phyloP scores from a whole-genome alignment of 2,888 invertebrate species.

The Deroplatys truncata region DNA sequence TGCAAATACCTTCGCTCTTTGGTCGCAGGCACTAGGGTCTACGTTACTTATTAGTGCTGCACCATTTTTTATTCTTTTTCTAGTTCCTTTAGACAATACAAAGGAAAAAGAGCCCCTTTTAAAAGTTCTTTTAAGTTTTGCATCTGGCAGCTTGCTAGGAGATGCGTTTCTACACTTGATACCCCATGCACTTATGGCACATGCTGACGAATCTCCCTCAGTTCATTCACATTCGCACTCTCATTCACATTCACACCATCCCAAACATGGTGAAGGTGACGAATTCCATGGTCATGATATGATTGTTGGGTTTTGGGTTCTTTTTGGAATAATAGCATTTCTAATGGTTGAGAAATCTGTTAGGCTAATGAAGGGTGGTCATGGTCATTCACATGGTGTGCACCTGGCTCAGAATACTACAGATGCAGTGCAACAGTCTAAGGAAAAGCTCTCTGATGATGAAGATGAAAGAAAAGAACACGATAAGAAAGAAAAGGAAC shows the following conservation, averaged over 20 bases:
- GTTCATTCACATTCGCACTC: constrained; percentile 40
- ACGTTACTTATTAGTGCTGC: constrained; percentile 92
- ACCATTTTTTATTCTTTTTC: constrained; percentile 87
- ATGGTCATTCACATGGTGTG: constrained; percentile 66
- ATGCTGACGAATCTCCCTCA: constrained; percentile 42
- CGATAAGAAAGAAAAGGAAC: constrained; percentile 34
- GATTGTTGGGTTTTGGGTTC: constrained; percentile 90
- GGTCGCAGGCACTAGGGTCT: constrained; percentile 81
- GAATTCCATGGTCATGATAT: constrained; percentile 66
- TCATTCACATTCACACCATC: constrained; percentile 54
- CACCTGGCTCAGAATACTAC: background rate
- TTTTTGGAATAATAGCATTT: constrained; percentile 89
- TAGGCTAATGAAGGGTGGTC: constrained; percentile 78
- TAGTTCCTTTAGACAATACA: constrained; percentile 87
- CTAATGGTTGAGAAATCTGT: constrained; percentile 91
- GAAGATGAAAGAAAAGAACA: constrained; percentile 33
- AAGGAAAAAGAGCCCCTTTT: constrained; percentile 79
- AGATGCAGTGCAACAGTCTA: background rate
- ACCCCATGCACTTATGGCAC: constrained; percentile 82
- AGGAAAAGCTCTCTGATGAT: constrained; percentile 29
- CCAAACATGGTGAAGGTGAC: constrained; percentile 47
- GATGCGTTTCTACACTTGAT: constrained; percentile 99
- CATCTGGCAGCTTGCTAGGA: constrained; percentile 92
- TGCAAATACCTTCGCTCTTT: constrained; percentile 45
- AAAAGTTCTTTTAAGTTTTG: constrained; percentile 88